Percentiles rank a stretch among this genome's conserved stretches.
Conservation (phyloP, 2,888 invertebrate species). For the Hydroisotoma schaefferi region DNA sequence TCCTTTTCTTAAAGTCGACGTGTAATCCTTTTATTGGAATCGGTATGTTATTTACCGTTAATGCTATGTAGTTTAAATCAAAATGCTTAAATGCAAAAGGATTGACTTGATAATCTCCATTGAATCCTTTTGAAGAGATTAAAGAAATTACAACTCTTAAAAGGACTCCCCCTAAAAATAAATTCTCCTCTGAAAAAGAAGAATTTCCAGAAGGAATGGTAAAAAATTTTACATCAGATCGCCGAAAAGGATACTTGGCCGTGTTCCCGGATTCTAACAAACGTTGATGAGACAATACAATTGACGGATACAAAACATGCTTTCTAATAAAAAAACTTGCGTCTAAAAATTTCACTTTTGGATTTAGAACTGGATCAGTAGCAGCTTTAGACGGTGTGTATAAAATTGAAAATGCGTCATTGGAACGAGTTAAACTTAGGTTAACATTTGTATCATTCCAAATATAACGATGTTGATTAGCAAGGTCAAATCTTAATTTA, state of each 20-base stretch:
- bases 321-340: constrained; percentile 39
- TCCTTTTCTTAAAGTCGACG: constrained; percentile 22
- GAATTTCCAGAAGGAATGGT: constrained; percentile 41
- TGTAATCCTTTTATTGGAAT: constrained; percentile 37
- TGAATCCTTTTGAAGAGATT: constrained; percentile 39
- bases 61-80: constrained; percentile 29
- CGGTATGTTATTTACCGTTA: constrained; percentile 44
- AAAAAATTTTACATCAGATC: constrained; percentile 38
- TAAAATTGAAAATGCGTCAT: constrained; percentile 27
- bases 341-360: constrained; percentile 33
- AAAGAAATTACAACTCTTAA: constrained; percentile 50
- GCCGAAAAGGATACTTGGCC: constrained; percentile 42
- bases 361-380: neutral
- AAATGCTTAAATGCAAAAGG: constrained; percentile 47
- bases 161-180: constrained; percentile 49
- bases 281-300: constrained; percentile 41
- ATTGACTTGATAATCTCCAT: constrained; percentile 38
- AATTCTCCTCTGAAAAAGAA: constrained; percentile 49
- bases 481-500: constrained; percentile 29
- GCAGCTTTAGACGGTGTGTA: neutral
- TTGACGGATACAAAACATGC: constrained; percentile 33
- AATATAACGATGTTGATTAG: constrained; percentile 26
- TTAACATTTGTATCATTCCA: constrained; percentile 19
- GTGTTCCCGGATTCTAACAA: constrained; percentile 29
- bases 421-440: constrained; percentile 23